Percentiles rank a stretch among this genome's conserved stretches.
These are phyloP conservation scores for Empis stercorea DNA, from an alignment of 2,888 invertebrate species.

Conservation along the genomic window DNA sequence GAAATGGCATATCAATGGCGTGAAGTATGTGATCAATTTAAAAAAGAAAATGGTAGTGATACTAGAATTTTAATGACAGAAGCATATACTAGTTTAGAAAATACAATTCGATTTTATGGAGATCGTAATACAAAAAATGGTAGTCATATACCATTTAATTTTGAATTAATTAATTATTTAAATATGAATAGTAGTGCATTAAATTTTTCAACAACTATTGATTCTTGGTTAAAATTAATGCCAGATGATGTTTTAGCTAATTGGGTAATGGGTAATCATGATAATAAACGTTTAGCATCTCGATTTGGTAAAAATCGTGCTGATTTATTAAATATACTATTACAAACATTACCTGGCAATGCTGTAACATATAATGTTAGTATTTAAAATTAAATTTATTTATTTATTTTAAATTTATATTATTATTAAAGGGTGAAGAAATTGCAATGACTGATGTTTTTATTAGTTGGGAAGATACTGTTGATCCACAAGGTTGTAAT, in stretches of 20 bases:
- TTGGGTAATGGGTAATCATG: conserved; percentile 60
- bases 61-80: conserved; percentile 42
- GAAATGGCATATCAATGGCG: conserved; percentile 35
- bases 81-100: conserved; percentile 39
- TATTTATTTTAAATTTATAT: not conserved
- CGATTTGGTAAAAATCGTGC: conserved; percentile 54
- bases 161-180: conserved; percentile 41
- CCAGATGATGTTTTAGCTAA: conserved; percentile 41
- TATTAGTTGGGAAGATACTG: conserved; percentile 39
- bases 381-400: not conserved
- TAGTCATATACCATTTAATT: conserved; percentile 47
- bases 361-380: conserved; percentile 67
- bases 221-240: conserved; percentile 42
- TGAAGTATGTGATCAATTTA: conserved; percentile 46
- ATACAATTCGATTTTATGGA: conserved; percentile 44
- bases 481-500: conserved; percentile 42
- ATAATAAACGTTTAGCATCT: conserved; percentile 53
- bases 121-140: conserved; percentile 32
- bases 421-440: conserved; percentile 47
- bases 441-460: conserved; percentile 47
- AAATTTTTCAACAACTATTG: conserved; percentile 38
- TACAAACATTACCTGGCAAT: conserved; percentile 69
- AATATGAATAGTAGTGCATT: conserved; percentile 36
- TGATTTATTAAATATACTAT: conserved; percentile 70
- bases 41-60: conserved; percentile 29